These are phyloP conservation scores for Chanos chanos DNA, from an alignment of 2,797 vertebrate species.

Conservation along the genomic window DNA sequence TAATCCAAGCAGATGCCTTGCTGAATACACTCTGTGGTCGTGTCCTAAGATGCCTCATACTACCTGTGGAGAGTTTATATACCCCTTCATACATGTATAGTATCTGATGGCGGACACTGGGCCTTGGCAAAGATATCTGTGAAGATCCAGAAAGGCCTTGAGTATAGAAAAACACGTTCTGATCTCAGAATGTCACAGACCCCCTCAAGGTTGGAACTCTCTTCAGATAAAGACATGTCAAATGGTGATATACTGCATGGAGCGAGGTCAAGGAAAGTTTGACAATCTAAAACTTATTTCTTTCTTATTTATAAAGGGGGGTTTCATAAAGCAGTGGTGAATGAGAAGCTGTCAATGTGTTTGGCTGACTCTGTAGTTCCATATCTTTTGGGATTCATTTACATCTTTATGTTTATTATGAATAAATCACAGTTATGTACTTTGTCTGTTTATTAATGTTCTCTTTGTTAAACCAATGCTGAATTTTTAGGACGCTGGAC, in stretches of 20 bases:
- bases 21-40: background rate
- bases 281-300: background rate
- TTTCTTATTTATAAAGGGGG: background rate
- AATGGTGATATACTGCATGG: constrained; percentile 26
- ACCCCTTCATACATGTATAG: background rate
- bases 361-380: too few species aligned
- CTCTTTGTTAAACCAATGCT: too few species aligned
- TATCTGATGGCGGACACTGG: background rate
- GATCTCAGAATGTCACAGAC: constrained; percentile 47
- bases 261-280: constrained; percentile 22
- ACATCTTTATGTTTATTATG: background rate
- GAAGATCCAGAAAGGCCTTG: constrained; percentile 60
- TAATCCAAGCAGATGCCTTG: background rate
- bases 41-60: background rate
- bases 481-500: too few species aligned
- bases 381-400: too few species aligned
- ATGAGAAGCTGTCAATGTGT: too few species aligned
- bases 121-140: constrained; percentile 6
- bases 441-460: too few species aligned
- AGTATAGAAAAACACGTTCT: constrained; percentile 65
- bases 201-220: constrained; percentile 57
- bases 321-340: background rate
- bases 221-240: constrained; percentile 55
- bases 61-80: constrained; percentile 33
- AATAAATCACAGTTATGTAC: too few species aligned